Conservation (phyloP, 2,113 vertebrate species). For the Nicator chloris region DNA sequence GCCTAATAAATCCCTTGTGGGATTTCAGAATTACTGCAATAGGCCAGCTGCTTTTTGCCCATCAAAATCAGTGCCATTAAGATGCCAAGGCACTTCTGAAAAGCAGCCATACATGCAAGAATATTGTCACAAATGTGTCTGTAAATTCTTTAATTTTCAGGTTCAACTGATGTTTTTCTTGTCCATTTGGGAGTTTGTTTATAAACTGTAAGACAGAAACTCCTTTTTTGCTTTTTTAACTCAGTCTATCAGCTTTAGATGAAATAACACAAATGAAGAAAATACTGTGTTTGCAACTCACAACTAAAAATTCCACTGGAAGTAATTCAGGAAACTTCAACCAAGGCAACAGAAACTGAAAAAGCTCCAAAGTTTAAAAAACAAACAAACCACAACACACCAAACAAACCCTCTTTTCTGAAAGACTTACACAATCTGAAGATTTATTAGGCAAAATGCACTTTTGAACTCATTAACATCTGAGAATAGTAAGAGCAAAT, state of each 20-base stretch:
- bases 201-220: background rate
- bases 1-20: background rate
- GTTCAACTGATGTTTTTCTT: background rate
- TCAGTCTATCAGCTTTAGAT: background rate
- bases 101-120: background rate
- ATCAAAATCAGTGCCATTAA: background rate
- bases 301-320: background rate
- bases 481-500: background rate
- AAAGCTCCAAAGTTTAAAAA: background rate
- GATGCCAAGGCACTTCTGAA: background rate
- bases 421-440: background rate
- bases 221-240: background rate
- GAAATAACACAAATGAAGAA: background rate
- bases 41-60: background rate
- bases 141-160: background rate
- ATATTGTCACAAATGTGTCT: background rate
- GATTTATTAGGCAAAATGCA: background rate
- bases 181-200: background rate
- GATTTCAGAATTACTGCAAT: background rate
- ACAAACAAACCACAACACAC: background rate
- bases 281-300: background rate
- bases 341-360: background rate
- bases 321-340: background rate
- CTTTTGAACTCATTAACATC: background rate
- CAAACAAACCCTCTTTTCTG: background rate